Evolutionary conservation across 2,888 invertebrate species (phyloP).

Genomic region (Chrysotoxum bicinctum): DNA sequence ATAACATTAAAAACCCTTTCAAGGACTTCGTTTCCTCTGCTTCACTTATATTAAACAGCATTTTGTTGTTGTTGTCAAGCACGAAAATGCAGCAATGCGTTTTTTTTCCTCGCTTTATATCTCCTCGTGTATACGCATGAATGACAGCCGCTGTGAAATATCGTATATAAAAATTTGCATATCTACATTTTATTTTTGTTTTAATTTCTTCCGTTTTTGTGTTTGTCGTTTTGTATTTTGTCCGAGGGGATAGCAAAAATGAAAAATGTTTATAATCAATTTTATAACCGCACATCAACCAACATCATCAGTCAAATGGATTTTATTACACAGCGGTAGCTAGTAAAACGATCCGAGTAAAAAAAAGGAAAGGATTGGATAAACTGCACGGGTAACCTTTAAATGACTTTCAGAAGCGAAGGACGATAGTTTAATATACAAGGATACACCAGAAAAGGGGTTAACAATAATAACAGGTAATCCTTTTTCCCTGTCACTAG

Average conservation of each 20-base stretch:
- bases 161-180: conserved; percentile 48
- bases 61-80: neutral
- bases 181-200: neutral
- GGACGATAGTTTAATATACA: conserved; percentile 31
- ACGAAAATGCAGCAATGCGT: conserved; percentile 40
- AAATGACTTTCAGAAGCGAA: conserved; percentile 54
- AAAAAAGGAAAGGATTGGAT: conserved; percentile 33
- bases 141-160: conserved; percentile 42
- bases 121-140: conserved; percentile 38
- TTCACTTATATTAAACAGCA: neutral
- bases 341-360: conserved; percentile 14
- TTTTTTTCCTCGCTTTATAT: conserved; percentile 8
- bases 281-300: conserved; percentile 62
- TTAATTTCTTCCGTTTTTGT: neutral
- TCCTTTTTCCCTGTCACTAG: neutral
- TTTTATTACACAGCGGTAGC: conserved; percentile 37
- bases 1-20: conserved; percentile 49
- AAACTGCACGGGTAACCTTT: conserved; percentile 64
- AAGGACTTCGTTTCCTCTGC: conserved; percentile 50
- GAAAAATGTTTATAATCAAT: conserved; percentile 65
- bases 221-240: conserved; percentile 3
- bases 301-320: conserved; percentile 55
- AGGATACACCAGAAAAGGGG: neutral
- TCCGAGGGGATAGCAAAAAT: conserved; percentile 29
- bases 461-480: neutral